phyloP scores from a whole-genome alignment of 2,888 invertebrate species.

The Ophioninae sp. region DNA sequence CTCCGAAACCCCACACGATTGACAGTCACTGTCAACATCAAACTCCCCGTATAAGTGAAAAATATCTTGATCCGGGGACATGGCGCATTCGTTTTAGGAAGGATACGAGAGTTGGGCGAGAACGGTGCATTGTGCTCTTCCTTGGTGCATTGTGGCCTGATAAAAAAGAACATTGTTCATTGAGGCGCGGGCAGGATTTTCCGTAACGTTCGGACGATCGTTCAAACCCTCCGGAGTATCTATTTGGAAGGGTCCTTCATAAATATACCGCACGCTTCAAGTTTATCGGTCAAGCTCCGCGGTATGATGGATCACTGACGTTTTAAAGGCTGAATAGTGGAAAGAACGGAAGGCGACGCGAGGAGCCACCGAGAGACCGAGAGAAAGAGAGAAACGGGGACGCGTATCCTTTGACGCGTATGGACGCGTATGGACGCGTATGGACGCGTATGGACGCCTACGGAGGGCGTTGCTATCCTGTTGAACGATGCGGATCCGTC shows the following conservation, averaged over 20 bases:
- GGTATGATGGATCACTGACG: conserved; percentile 58
- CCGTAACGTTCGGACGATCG: conserved; percentile 33
- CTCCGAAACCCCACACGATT: too few species aligned
- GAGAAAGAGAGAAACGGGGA: background rate
- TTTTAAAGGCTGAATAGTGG: conserved; percentile 47
- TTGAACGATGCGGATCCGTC: conserved; percentile 51
- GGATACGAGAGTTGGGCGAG: too few species aligned
- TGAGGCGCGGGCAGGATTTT: conserved; percentile 35
- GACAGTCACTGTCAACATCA: too few species aligned
- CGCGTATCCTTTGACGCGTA: conserved; percentile 20
- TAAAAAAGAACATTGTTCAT: conserved; percentile 30
- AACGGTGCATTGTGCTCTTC: too few species aligned
- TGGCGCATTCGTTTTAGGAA: too few species aligned
- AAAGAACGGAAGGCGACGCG: conserved; percentile 5
- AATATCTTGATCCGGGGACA: too few species aligned
- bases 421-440: conserved; percentile 34
- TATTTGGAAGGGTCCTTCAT: conserved; percentile 17
- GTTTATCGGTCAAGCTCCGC: conserved; percentile 58
- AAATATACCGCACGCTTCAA: conserved; percentile 41
- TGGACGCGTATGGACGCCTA: conserved; percentile 28
- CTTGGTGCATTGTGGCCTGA: conserved; percentile 5
- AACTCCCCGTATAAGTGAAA: too few species aligned
- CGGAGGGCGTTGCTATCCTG: conserved; percentile 1
- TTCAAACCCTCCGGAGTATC: conserved; percentile 30
- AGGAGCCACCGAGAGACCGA: background rate